phyloP scores from a whole-genome alignment of 2,888 invertebrate species.

The Psylliodes chrysocephalus region DNA sequence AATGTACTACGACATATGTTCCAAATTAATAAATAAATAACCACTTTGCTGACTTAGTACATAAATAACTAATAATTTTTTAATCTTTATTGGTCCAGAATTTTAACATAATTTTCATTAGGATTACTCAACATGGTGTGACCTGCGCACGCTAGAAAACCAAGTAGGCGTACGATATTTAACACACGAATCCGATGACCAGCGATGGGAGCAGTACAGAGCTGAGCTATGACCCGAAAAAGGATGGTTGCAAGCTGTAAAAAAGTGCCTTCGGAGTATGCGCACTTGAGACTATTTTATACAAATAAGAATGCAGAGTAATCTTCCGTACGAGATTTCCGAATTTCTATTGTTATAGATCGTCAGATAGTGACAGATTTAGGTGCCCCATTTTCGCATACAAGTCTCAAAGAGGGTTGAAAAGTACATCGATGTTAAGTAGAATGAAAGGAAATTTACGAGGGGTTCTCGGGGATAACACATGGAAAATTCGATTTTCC shows the following conservation, averaged over 20 bases:
- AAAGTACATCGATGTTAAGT: too few relatives aligned
- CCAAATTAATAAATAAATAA: too few relatives aligned
- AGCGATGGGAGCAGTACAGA: slow-evolving; percentile 76
- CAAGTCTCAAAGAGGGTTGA: too few relatives aligned
- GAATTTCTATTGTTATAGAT: not conserved
- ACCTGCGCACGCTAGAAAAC: slow-evolving; percentile 87
- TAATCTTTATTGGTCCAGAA: not conserved
- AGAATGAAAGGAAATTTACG: too few relatives aligned
- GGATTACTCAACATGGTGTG: slow-evolving; percentile 94
- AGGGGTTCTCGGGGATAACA: too few relatives aligned
- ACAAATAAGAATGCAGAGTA: not conserved
- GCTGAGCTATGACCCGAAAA: slow-evolving; percentile 64
- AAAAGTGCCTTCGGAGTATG: slow-evolving; percentile 61
- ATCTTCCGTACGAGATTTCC: not conserved
- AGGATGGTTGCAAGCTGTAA: slow-evolving; percentile 65
- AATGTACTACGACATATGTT: too few relatives aligned
- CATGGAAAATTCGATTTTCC: too few relatives aligned
- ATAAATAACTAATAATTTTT: not conserved
- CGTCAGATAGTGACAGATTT: too few relatives aligned
- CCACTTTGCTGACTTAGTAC: not conserved
- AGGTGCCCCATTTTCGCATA: too few relatives aligned
- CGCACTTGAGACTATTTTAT: slow-evolving; percentile 51
- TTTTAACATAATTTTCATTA: slow-evolving; percentile 57
- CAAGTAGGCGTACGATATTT: slow-evolving; percentile 80
- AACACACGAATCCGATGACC: slow-evolving; percentile 93